Percentiles rank a stretch among this genome's conserved stretches.
Conservation (phyloP, 2,888 invertebrate species). For the Ashinkailepas kermadecensis region DNA sequence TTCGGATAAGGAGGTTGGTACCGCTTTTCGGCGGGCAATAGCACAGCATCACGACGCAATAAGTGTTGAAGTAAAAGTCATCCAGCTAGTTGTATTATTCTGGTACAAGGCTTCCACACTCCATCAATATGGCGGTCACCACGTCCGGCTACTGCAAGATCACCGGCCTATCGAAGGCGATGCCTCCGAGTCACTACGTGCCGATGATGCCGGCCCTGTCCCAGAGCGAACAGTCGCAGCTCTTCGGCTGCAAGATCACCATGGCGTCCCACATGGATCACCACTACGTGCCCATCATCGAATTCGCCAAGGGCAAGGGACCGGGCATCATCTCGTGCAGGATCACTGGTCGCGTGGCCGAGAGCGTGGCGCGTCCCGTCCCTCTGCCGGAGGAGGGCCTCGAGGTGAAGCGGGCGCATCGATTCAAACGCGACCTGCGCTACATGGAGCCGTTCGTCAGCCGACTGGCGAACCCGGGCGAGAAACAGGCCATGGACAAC, state of each 20-base stretch:
- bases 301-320: conserved; percentile 32
- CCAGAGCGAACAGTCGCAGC: conserved; percentile 14
- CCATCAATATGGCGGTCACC: conserved; percentile 2
- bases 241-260: conserved; percentile 57
- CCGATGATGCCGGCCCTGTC: conserved; percentile 21
- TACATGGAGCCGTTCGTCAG: conserved; percentile 18
- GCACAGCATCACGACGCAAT: too few species aligned
- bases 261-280: conserved; percentile 46
- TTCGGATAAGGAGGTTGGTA: too few species aligned
- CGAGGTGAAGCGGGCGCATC: not conserved
- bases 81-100: too few species aligned
- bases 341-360: conserved; percentile 6
- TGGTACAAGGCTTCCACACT: too few species aligned
- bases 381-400: conserved; percentile 12
- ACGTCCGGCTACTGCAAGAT: conserved; percentile 20
- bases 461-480: not conserved
- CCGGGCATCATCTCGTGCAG: conserved; percentile 6
- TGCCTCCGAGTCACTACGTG: not conserved
- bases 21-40: too few species aligned
- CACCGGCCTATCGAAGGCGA: conserved; percentile 21
- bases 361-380: not conserved
- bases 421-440: not conserved
- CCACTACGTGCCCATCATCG: conserved; percentile 37
- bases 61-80: too few species aligned
- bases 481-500: conserved; percentile 25